Base-by-base conservation (phyloP, 2,888 invertebrate species). In the Tetragnatha montana region DNA sequence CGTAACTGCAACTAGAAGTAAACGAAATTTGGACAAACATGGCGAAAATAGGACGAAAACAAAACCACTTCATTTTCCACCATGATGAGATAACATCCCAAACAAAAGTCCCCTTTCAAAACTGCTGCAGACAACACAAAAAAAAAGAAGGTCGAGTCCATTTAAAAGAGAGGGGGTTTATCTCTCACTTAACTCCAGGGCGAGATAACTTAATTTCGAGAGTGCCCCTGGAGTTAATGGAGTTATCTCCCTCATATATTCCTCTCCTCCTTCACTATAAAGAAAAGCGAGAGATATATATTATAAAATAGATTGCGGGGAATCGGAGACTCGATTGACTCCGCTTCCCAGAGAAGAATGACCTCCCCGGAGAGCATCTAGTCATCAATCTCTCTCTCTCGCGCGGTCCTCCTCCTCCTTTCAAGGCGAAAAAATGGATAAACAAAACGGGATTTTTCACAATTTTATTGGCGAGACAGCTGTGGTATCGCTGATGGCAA, bases 221-320 rank as follows among this genome's bases (percentile, higher is more conserved):
- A 17, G 51, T 21, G 81, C 69, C 35, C 60, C 81, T 81, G 78
- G 81, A 78, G 49, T 78, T 85, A 89, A 89, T 85, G 85, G 81
- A 86, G 85, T 89, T 89, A 89, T 81, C 85, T 73, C 70, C 51
- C 74, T 86, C 85, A 19, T 75, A 88, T 84, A 88, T 88, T 84
- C 84, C 73, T 22, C 17, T 60, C 73, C 81, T 22, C 19, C 14
- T 71, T 35, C 73, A 7, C 8, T 50, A 7, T 74, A 74, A 82
- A 51, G 73, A 51, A 85, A 81, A 82, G 82, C 79, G 60, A n/a
- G 81, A 75, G 71, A 86, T 81, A 83, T 85, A 89, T 86, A 80
- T 89, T 89, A 85, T 89, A 89, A 89, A 89, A 89, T 89, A 89
- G 85, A 89, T 89, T 85, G 89, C 81, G 21, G 60, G 68, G 89